phyloP scores from a whole-genome alignment of 1,140 invertebrate genomes.

The Eumeta japonica region DNA sequence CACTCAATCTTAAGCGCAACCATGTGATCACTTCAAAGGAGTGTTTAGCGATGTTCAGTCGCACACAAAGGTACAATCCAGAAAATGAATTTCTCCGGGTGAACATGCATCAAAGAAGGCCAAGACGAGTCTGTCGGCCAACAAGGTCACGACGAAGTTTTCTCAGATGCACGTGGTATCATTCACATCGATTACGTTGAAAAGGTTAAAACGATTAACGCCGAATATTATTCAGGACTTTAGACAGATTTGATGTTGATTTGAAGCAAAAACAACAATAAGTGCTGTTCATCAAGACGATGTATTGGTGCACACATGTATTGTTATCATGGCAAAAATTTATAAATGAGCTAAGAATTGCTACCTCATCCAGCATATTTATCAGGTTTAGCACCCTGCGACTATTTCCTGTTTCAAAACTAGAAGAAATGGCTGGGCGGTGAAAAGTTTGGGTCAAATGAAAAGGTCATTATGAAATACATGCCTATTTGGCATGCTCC shows the following conservation, averaged over 20 bases:
- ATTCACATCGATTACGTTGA: no score
- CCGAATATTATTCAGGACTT: no score
- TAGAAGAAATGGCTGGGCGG: slow-evolving; percentile 8
- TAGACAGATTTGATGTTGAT: no score
- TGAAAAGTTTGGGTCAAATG: slow-evolving; percentile 2
- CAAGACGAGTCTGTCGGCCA: no score
- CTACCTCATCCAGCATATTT: slow-evolving; percentile 9
- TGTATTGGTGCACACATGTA: slow-evolving; percentile 25
- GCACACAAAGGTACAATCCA: slow-evolving; percentile 9
- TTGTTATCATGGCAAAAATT: slow-evolving; percentile 27
- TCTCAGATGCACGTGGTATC: no score
- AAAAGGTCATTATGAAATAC: slow-evolving; percentile 11
- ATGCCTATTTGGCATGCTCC: slow-evolving; percentile 21
- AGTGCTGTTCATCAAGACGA: slow-evolving; percentile 37
- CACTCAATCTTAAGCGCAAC: slow-evolving; percentile 14
- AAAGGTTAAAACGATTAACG: slow-evolving; percentile 8
- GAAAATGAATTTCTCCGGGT: slow-evolving; percentile 6
- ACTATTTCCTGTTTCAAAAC: slow-evolving; percentile 6
- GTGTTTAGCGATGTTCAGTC: slow-evolving; percentile 1
- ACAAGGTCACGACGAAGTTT: no score
- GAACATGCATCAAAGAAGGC: no score
- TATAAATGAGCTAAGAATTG: slow-evolving; percentile 35
- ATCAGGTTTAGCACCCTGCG: slow-evolving; percentile 18
- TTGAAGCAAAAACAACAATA: slow-evolving; percentile 24
- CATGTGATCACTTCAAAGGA: slow-evolving; percentile 5